Base-by-base conservation (phyloP, 2,888 invertebrate species). In the Ashinkailepas kermadecensis region DNA sequence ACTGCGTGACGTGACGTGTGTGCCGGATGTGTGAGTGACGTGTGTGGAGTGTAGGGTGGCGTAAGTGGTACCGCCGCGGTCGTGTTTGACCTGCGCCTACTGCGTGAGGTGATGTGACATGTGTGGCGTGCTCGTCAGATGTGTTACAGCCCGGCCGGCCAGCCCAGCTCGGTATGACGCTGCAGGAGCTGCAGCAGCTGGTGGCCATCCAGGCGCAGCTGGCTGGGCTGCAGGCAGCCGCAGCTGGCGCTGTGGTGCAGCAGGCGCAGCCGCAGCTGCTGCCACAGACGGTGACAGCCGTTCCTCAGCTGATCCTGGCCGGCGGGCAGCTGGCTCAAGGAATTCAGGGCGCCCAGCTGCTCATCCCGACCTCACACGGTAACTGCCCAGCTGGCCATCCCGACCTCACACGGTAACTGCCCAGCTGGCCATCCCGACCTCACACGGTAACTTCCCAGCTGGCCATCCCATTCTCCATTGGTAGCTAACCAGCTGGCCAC, bases 351-450 rank as follows among this genome's bases (percentile, higher is more conserved):
- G 95, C 96, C 80, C 97, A 97, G 87, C 91, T 97, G 82, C 92
- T 97, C 86, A 97, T 97, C 89, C 97, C 97, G 81, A 97, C 97
- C 82, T 95, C 96, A 84, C 95, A 96, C 91, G 96, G 96, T 95
- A 89, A 87, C 62, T 58, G 39, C 39, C 39, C 39, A 39, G 39
- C 39, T 39, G 39, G 92, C 97, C 86, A 97, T 97, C 89, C 97
- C 97, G 81, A 97, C 97, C 82, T 95, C 96, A 84, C 95, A 96
- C 91, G 96, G 96, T 95, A 89, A 87, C 62, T 58, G 39, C 39
- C 39, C 39, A 39, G 39, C 39, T 39, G 39, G 92, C 97, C 86
- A 97, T 97, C 89, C 97, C 97, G 81, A 97, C 97, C 82, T 95
- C 96, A 84, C 95, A 96, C 91, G 96, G 96, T 95, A 89, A 87